Base-by-base conservation (phyloP, 2,113 vertebrate species). In the Pyxicephalus adspersus region DNA sequence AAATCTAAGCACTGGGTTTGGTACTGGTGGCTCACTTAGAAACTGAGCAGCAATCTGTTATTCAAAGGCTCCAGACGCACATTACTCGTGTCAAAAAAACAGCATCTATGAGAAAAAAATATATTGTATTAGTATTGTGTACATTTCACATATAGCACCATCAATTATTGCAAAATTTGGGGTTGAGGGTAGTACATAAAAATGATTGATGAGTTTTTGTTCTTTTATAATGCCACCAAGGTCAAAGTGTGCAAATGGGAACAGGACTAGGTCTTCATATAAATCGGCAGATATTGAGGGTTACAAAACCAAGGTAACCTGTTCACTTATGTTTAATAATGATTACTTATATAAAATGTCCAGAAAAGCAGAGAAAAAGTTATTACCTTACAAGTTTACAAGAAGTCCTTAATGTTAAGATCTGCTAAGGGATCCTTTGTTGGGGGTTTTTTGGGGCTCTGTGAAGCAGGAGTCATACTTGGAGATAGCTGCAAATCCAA, bases 381-480 rank as follows among this genome's bases (percentile, higher is more conserved):
- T 25, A 23, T 25, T 94, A 95, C 93, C 94, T 95, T 94, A 88
- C 84, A 87, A 19, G 58, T 90, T 98, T 98, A 99, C 93, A 99
- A 96, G 96, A 99, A 99, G 93, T 99, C 98, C 94, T 99, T 99
- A 93, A 99, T 97, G 92, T 99, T 95, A 86, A 99, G 95, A 87
- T 99, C 98, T 88, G 97, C 97, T 94, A 99, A 94, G 77, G 98
- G 98, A 89, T 99, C 98, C 94, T 99, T 99, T 88, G 97, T 86
- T 86, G 98, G 96, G 87, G 96, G 96, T 90, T 99, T 99, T 91
- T 98, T 99, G 88, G 96, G 96, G 89, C 96, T 98, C 92, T 97
- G 97, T 91, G 88, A 93, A 87, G 92, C 92, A 89, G 95, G 91
- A 89, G 94, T 93, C 91, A 93, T 95, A 89, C 95, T 98, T 91